Evolutionary conservation across 1,140 invertebrate species (phyloP).

Genomic region (Adelges cooleyi): DNA sequence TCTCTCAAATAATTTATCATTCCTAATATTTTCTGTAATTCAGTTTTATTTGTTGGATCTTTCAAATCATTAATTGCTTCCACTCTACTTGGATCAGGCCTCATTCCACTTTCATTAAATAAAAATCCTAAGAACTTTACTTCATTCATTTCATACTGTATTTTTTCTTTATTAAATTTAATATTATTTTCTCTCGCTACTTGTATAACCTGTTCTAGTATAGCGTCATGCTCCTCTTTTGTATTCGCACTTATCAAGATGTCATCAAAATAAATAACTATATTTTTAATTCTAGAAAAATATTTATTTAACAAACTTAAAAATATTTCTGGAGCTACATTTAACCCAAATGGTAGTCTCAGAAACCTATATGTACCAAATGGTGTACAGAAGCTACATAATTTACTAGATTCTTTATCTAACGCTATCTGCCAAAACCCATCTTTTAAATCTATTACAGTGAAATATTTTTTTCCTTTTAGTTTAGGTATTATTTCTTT

Average conservation of each 20-base stretch:
- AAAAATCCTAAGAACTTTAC: slow-evolving; percentile 38
- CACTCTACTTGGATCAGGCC: no score
- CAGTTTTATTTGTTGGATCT: slow-evolving; percentile 35
- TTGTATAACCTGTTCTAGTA: slow-evolving; percentile 27
- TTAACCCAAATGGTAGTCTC: slow-evolving; percentile 37
- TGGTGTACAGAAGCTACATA: no score
- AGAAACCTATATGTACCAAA: slow-evolving; percentile 36
- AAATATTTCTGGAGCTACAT: no score
- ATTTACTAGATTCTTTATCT: slow-evolving; percentile 24
- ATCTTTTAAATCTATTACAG: no score
- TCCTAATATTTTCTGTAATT: slow-evolving; percentile 37
- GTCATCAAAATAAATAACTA: slow-evolving; percentile 34
- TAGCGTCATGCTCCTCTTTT: slow-evolving; percentile 25
- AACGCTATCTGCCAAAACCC: no score
- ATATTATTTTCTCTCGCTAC: no score
- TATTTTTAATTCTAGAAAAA: slow-evolving; percentile 35
- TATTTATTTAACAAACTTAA: slow-evolving; percentile 35
- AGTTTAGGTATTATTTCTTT: no score
- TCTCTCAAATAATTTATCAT: slow-evolving; percentile 38
- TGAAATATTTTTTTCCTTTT: no score
- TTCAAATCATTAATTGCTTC: slow-evolving; percentile 36
- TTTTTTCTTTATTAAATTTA: no score
- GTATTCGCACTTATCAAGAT: slow-evolving; percentile 23
- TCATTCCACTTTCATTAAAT: slow-evolving; percentile 35
- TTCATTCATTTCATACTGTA: slow-evolving; percentile 31